A percentile compares a stretch with the other conserved stretches of the same genome.
phyloP scores from a whole-genome alignment of 2,113 vertebrate genomes.

The Octodon degus region DNA sequence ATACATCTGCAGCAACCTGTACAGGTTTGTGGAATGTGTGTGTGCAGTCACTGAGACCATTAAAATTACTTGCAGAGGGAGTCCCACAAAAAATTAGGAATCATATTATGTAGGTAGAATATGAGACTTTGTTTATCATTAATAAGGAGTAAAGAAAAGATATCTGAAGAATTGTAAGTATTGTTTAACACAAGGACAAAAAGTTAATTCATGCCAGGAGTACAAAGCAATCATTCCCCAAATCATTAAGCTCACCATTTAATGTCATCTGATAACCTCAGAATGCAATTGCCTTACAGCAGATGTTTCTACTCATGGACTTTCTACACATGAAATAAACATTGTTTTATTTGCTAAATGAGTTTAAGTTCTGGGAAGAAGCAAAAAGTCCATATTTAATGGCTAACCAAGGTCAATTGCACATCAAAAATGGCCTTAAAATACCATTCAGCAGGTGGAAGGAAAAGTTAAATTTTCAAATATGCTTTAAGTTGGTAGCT shows the following conservation, averaged over 20 bases:
- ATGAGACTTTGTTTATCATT: not conserved
- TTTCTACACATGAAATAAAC: constrained; percentile 2
- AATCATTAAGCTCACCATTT: not conserved
- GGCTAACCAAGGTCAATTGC: not conserved
- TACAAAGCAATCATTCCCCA: not conserved
- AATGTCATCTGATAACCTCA: not conserved
- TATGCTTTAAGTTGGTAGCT: not conserved
- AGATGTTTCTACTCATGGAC: not conserved
- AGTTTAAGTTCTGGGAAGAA: not conserved
- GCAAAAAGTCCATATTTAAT: not conserved
- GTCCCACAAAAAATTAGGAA: not conserved
- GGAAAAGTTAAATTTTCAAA: constrained; percentile 33
- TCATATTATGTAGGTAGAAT: not conserved
- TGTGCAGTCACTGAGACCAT: not conserved
- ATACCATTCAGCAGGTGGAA: not conserved
- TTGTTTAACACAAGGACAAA: not conserved
- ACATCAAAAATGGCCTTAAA: not conserved
- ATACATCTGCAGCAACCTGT: not conserved
- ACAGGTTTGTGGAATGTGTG: not conserved
- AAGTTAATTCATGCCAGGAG: not conserved
- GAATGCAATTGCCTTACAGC: not conserved
- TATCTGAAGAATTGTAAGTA: not conserved
- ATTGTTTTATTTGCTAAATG: not conserved
- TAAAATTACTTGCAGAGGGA: not conserved
- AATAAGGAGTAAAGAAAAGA: not conserved